Percentiles rank a stretch among this genome's conserved stretches.
phyloP scores from a whole-genome alignment of 2,113 vertebrate genomes.

The Piaya cayana region DNA sequence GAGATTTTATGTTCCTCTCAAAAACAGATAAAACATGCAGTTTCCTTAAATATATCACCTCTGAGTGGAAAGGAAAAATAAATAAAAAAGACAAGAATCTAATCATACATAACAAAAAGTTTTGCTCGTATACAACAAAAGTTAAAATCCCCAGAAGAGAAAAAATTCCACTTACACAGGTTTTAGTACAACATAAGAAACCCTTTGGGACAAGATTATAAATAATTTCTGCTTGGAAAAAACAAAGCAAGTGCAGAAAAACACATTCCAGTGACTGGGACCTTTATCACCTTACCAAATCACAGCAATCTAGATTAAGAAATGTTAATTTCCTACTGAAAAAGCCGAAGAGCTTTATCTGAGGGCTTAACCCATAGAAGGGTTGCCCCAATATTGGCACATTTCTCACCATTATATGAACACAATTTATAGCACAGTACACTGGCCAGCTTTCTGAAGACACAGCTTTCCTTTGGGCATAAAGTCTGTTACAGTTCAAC shows the following conservation, averaged over 20 bases:
- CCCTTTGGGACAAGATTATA: background rate
- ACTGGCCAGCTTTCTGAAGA: background rate
- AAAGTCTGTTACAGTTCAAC: background rate
- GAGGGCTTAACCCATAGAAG: background rate
- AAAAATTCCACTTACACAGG: background rate
- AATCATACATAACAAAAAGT: background rate
- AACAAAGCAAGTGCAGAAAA: background rate
- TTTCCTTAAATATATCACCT: background rate
- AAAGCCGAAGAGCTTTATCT: background rate
- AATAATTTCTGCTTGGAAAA: background rate
- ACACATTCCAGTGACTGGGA: background rate
- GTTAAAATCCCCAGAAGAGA: background rate
- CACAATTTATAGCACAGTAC: background rate
- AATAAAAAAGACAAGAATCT: background rate
- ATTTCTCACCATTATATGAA: background rate
- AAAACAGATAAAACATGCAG: background rate
- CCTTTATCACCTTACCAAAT: background rate
- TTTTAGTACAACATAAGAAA: background rate
- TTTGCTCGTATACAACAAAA: background rate
- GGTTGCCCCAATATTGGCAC: background rate
- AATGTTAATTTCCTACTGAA: background rate
- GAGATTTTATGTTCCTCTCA: background rate
- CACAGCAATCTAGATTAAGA: background rate
- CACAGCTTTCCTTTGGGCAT: background rate
- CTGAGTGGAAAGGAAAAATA: background rate